Evolutionary conservation across 2,113 vertebrate species (phyloP).

Genomic region (Fulica atra): DNA sequence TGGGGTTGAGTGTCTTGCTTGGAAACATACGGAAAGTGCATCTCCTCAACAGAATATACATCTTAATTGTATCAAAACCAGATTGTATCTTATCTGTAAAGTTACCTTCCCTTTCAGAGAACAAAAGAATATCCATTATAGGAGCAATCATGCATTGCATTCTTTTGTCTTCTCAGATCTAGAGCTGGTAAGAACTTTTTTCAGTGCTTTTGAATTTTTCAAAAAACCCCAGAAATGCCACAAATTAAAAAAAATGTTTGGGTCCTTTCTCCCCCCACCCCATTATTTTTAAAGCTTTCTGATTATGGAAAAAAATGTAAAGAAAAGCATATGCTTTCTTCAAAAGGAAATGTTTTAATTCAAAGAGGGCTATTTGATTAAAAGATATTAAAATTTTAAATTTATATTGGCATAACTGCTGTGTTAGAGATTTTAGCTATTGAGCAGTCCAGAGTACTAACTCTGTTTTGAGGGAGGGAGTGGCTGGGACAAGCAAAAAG

Average conservation of each 20-base stretch:
- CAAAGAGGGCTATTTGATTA: neutral
- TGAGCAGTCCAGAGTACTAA: neutral
- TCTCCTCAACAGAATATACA: neutral
- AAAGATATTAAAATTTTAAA: neutral
- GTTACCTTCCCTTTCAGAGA: neutral
- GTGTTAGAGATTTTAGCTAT: neutral
- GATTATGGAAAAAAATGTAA: neutral
- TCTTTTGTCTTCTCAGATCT: neutral
- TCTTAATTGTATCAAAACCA: neutral
- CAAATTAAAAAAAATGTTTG: neutral
- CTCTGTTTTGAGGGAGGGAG: neutral
- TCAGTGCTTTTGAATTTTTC: neutral
- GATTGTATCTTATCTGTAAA: neutral
- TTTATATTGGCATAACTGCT: neutral
- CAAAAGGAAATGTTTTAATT: neutral
- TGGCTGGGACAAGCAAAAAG: neutral
- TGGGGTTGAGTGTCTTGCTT: neutral
- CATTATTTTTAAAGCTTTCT: neutral
- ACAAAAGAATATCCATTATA: neutral
- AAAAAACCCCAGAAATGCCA: neutral
- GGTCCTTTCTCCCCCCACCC: neutral
- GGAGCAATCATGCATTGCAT: neutral
- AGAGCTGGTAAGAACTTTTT: neutral
- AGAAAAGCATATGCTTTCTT: neutral
- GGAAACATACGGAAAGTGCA: neutral